Evolutionary conservation across 2,888 invertebrate genomes (phyloP), one percentile per base, ranked within the genome.

Genomic region (Leucania comma): DNA sequence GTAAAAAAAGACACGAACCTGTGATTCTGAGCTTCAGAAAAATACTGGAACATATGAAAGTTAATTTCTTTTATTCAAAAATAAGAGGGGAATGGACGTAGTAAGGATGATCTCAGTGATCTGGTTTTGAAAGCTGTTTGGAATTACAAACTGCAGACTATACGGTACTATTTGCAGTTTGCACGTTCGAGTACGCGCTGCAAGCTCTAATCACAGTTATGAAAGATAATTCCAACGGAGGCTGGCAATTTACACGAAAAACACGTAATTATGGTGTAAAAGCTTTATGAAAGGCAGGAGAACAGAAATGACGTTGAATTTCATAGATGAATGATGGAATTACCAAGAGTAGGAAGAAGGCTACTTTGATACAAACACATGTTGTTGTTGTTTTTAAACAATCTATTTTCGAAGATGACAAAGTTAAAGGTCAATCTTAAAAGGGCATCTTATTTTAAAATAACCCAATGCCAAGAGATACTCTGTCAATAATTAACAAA

Each of bases 121-220:
- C 80, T 76, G 50, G 81, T 80, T 80, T 72, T 80, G 77, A 80
- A 80, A 80, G 80, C 72, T 62, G 75, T 80, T 75, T 79, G 57
- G 68, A 64, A 63, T 69, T 62, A 50, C 50, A 69, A 48, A 54
- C 63, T 70, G 35, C 62, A 70, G 64, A 51, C 48, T 78, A 48
- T 73, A 72, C 72, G 77, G 77, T 80, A 72, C 76, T 75, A 65
- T 51, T 68, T 76, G 81, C 76, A 80, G 63, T 51, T 65, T 76
- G 81, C 72, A 80, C 76, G 77, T 69, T 62, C 80, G 17, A 72
- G 38, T 67, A 57, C 68, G 60, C 50, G 64, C 68, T 68, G 77
- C 72, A 80, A 77, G 69, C 67, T 77, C 80, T 80, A 80, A 80
- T 80, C 67, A 77, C 80, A 80, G 80, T 70, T 80, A 80, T 80